phyloP scores from a whole-genome alignment of 2,113 vertebrate species.

The Boulengeromyrus knoepffleri region DNA sequence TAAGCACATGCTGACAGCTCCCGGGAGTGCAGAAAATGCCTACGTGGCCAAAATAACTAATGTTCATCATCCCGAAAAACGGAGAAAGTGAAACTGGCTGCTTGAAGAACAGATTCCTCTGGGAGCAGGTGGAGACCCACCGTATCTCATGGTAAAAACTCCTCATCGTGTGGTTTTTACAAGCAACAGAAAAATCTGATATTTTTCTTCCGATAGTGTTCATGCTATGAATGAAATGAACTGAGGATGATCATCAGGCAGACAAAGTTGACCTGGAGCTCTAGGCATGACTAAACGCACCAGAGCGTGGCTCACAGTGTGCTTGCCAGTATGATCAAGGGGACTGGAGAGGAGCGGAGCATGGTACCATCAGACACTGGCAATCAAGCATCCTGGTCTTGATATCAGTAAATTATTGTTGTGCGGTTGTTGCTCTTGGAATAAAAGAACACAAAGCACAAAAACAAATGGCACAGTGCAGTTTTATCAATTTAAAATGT shows the following conservation, averaged over 20 bases:
- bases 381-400: not conserved
- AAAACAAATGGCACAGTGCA: not conserved
- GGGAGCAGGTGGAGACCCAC: not conserved
- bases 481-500: not conserved
- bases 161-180: constrained; percentile 20
- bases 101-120: not conserved
- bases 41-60: not conserved
- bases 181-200: not conserved
- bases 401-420: not conserved
- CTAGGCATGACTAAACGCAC: constrained; percentile 32
- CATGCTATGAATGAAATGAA: constrained; percentile 25
- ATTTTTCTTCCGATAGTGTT: constrained; percentile 30
- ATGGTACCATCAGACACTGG: not conserved
- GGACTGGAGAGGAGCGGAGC: not conserved
- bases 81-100: not conserved
- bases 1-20: not conserved
- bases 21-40: not conserved
- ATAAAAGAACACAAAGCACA: not conserved
- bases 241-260: constrained; percentile 27
- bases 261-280: constrained; percentile 34
- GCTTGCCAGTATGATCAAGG: not conserved
- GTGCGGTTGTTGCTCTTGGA: not conserved
- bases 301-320: not conserved
- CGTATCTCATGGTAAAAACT: not conserved
- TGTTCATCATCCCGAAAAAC: not conserved